A percentile compares a stretch with the other conserved stretches of the same genome.
Evolutionary conservation across 2,888 invertebrate genomes (phyloP).

Genomic region (Meta bourneti): DNA sequence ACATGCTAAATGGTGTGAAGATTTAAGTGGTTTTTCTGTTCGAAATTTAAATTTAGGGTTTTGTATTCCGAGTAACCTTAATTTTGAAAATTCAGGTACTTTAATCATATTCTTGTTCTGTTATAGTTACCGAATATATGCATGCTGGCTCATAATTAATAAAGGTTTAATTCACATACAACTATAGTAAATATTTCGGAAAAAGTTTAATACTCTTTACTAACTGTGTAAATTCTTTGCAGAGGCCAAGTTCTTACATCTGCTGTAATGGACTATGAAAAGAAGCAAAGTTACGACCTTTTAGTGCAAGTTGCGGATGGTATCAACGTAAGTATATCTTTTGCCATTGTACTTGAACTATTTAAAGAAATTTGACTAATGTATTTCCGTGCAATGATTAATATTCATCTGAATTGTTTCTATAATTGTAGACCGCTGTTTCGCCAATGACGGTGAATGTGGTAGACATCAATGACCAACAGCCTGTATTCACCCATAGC

Average conservation of each 20-base stretch:
- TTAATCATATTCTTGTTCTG: no score
- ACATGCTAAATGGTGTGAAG: no score
- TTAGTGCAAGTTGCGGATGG: slow-evolving; percentile 78
- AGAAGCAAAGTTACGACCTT: slow-evolving; percentile 78
- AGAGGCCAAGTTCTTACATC: slow-evolving; percentile 78
- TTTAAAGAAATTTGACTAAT: background rate
- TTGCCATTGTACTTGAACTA: background rate
- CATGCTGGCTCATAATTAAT: no score
- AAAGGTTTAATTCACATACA: no score
- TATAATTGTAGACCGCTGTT: slow-evolving; percentile 77
- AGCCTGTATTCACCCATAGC: slow-evolving; percentile 78
- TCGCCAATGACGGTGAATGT: slow-evolving; percentile 78
- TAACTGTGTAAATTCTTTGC: background rate
- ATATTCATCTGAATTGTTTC: background rate
- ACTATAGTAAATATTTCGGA: no score
- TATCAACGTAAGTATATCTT: slow-evolving; percentile 76
- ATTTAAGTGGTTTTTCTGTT: background rate
- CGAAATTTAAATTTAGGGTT: background rate
- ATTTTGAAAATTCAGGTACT: background rate
- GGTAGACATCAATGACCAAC: slow-evolving; percentile 78
- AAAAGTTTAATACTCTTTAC: background rate
- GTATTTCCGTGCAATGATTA: background rate
- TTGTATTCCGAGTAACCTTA: background rate
- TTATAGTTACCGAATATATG: no score
- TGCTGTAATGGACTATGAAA: slow-evolving; percentile 78